Evolutionary conservation across 2,113 vertebrate species (phyloP).

Genomic region (Pedionomus torquatus): DNA sequence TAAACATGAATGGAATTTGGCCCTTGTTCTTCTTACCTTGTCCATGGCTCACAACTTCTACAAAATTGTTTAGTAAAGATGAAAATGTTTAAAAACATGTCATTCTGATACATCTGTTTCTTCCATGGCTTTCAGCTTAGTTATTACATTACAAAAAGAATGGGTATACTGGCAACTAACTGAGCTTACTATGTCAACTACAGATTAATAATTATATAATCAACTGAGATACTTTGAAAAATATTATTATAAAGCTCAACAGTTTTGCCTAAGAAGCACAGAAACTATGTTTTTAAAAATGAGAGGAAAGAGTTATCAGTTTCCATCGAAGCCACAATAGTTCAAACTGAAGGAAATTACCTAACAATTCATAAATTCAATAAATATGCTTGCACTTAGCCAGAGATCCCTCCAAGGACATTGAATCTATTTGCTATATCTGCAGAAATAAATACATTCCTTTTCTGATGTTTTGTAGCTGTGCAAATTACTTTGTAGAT

Average conservation of each 20-base stretch:
- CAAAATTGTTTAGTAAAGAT: not conserved
- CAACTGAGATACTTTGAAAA: not conserved
- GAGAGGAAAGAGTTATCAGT: not conserved
- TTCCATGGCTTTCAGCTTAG: not conserved
- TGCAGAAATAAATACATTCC: conserved; percentile 22
- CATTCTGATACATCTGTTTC: not conserved
- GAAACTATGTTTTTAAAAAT: not conserved
- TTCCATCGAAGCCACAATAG: not conserved
- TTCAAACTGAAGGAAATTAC: not conserved
- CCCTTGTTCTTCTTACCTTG: not conserved
- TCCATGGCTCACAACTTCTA: not conserved
- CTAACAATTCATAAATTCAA: conserved; percentile 17
- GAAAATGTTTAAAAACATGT: not conserved
- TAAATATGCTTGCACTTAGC: not conserved
- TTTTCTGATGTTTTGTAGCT: conserved; percentile 5
- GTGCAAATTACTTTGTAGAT: conserved; percentile 1
- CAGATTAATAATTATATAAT: not conserved
- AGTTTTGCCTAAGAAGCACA: not conserved
- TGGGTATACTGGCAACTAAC: not conserved
- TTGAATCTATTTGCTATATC: not conserved
- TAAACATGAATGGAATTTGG: not conserved
- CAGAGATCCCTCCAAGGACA: not conserved
- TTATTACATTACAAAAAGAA: not conserved
- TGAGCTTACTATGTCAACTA: not conserved
- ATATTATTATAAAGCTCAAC: not conserved